Evolutionary conservation across 1,140 invertebrate genomes (phyloP), one percentile per base, ranked within the genome.

Genomic region (Zaprionus taronus): DNA sequence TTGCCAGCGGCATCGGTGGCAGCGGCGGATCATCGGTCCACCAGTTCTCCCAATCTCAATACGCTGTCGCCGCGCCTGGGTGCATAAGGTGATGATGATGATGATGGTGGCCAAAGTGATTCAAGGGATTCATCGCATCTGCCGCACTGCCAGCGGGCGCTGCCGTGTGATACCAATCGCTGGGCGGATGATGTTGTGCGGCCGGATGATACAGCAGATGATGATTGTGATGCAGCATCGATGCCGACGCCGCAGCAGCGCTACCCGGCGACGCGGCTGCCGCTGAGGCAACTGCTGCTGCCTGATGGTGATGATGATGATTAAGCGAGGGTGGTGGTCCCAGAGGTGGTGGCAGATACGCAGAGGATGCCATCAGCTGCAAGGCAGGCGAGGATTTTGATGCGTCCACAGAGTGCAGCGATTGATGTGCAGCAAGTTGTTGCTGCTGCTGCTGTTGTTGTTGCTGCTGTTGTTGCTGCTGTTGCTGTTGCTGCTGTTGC

Each of bases 71-170:
- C 31, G 94, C 93, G 0, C 94, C 94, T 62, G 93, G 93, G 86
- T 94, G 94, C 80, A 94, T 92, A 24, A 93, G 74, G 79, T 93
- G 93, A 58, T 93, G 93, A 79, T 93, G 92, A 76, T 93, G 93
- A 72, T 93, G 92, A 77, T 93, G 93, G 84, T 95, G 95, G 2
- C 93, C 92, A 65, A 94, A 93, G 70, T 94, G 94, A 78, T 94
- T 93, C 80, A 94, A 79, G 82, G 93, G 91, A 75, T 94, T 94
- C 72, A 96, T 93, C 93, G 91, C 96, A 95, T 95, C 96, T 1
- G 51, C 51, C 36, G 87, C 96, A 94, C 85, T 94, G 94, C 75
- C 80, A 11, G 75, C 95, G 82, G 80, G 95, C 92, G 61, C 94
- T 93, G 77, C 93, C 91, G 79, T 82, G 80, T 93, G 81, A 83